Evolutionary conservation across 2,888 invertebrate genomes (phyloP).

Genomic region (Arenicola marina): DNA sequence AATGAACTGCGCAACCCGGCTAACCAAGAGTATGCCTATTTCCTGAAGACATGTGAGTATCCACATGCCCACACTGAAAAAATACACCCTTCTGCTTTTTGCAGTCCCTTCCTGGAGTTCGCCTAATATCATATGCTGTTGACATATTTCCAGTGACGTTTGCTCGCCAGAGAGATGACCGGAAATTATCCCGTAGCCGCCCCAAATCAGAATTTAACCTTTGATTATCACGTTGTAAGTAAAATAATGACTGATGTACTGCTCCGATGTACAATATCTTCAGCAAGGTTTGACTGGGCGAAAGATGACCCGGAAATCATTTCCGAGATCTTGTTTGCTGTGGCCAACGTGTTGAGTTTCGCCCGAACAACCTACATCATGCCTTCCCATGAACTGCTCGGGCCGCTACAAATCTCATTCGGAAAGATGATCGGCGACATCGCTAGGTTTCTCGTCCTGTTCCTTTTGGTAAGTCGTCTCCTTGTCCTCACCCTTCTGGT

Average conservation of each 20-base stretch:
- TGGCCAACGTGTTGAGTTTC: conserved; percentile 38
- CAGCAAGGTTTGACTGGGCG: conserved; percentile 36
- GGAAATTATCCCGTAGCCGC: too few relatives aligned
- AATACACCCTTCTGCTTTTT: too few relatives aligned
- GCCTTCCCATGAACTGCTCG: conserved; percentile 38
- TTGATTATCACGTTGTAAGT: too few relatives aligned
- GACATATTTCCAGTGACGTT: too few relatives aligned
- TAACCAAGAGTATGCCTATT: conserved; percentile 16
- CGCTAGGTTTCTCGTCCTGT: conserved; percentile 36
- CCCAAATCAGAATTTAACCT: too few relatives aligned
- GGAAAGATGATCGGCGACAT: conserved; percentile 36
- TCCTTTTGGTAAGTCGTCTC: conserved; percentile 32
- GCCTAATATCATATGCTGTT: too few relatives aligned
- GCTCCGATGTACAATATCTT: too few relatives aligned
- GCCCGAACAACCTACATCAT: conserved; percentile 39
- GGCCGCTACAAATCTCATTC: conserved; percentile 39
- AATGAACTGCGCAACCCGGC: not conserved
- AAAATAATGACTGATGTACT: too few relatives aligned
- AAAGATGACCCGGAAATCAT: conserved; percentile 36
- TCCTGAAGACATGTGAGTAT: conserved; percentile 32
- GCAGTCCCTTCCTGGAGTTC: too few relatives aligned
- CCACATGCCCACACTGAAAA: too few relatives aligned
- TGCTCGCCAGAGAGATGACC: too few relatives aligned
- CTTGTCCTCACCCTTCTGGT: too few relatives aligned
- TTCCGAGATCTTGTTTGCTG: conserved; percentile 37